Evolutionary conservation across 2,113 vertebrate genomes (phyloP).

Genomic region (Vulpes ferrilata): DNA sequence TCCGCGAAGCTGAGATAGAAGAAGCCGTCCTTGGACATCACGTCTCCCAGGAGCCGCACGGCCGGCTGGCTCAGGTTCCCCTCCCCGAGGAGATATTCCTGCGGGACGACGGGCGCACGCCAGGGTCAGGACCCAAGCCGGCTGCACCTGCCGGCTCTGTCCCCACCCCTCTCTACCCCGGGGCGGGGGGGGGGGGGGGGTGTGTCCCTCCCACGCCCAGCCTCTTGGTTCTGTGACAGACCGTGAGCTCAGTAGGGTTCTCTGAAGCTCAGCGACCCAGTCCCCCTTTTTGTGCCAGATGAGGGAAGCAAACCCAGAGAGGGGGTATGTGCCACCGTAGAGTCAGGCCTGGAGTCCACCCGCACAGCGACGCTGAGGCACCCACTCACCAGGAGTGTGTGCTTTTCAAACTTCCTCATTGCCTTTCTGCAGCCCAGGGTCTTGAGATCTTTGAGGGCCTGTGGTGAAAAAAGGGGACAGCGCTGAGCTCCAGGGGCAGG

Average conservation of each 20-base stretch:
- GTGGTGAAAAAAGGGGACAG: not conserved
- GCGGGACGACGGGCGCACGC: not conserved
- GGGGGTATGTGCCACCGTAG: not conserved
- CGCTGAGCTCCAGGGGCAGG: not conserved
- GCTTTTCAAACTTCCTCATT: conserved; percentile 70
- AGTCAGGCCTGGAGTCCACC: not conserved
- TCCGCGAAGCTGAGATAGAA: conserved; percentile 78
- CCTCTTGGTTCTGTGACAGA: not conserved
- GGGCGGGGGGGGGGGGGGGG: no score
- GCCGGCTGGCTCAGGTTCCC: conserved; percentile 79
- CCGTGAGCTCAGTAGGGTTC: not conserved
- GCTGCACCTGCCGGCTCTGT: not conserved
- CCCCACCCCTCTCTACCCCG: no score
- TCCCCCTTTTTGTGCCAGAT: not conserved
- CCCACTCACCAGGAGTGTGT: conserved; percentile 76
- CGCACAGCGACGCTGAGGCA: no score
- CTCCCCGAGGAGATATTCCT: conserved; percentile 81
- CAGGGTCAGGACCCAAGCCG: not conserved
- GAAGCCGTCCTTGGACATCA: conserved; percentile 78
- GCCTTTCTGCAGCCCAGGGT: conserved; percentile 71
- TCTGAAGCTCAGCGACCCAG: not conserved
- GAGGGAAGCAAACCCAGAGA: not conserved
- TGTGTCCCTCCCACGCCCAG: not conserved
- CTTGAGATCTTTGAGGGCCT: conserved; percentile 73
- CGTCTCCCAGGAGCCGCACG: conserved; percentile 77